These are phyloP conservation scores for Bergia puertoricense DNA, from an alignment of 92 coral and sea anemone species.

Conservation along the genomic window DNA sequence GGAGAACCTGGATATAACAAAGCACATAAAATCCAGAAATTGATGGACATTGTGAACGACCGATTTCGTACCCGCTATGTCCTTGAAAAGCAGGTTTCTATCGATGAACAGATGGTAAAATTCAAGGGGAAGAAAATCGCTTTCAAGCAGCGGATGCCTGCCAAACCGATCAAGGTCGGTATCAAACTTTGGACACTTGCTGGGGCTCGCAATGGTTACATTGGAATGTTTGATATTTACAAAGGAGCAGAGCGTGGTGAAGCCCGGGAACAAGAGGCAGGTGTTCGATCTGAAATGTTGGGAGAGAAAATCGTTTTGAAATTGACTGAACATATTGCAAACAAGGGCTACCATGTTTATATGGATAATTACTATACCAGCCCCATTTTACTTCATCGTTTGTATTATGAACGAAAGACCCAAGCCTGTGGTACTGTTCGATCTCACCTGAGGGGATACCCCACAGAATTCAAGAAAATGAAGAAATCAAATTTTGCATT, in stretches of 20 bases:
- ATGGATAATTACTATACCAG: not conserved
- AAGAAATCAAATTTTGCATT: not conserved
- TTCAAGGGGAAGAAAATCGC: slow-evolving; percentile 24
- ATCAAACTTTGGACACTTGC: too few relatives aligned
- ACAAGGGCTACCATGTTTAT: slow-evolving; percentile 22
- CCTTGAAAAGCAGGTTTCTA: not conserved
- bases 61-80: not conserved
- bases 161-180: not conserved
- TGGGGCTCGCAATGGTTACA: not conserved
- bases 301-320: slow-evolving; percentile 7
- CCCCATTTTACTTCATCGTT: not conserved
- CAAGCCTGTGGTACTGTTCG: slow-evolving; percentile 5
- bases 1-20: too few relatives aligned
- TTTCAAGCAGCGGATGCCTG: slow-evolving; percentile 22
- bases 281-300: not conserved
- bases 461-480: slow-evolving; percentile 6
- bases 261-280: not conserved
- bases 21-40: not conserved
- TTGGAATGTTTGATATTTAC: not conserved
- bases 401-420: not conserved
- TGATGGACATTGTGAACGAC: not conserved
- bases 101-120: slow-evolving; percentile 6
- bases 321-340: slow-evolving; percentile 13
- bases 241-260: not conserved
- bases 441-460: slow-evolving; percentile 1